These are phyloP conservation scores for Schizopygopsis pylzovi DNA, from an alignment of 2,797 vertebrate genomes.

Conservation along the genomic window DNA sequence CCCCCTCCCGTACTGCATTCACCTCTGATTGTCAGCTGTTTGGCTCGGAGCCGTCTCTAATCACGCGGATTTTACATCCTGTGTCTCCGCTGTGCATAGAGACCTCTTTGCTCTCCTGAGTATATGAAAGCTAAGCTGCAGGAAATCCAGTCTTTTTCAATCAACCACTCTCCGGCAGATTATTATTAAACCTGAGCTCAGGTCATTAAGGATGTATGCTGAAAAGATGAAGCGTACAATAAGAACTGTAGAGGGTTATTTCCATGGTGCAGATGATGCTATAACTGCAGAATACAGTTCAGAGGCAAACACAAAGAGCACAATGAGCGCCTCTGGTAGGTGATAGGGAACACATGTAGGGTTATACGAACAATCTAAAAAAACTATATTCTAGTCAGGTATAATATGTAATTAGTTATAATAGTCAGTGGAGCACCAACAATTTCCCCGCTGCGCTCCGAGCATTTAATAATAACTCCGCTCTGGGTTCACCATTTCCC, in stretches of 20 bases:
- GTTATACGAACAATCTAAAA: neutral
- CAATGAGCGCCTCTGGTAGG: neutral
- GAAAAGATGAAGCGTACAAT: constrained; percentile 30
- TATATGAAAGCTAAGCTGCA: constrained; percentile 46
- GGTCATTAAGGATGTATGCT: constrained; percentile 54
- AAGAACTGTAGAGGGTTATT: constrained; percentile 23
- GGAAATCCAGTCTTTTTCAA: constrained; percentile 55
- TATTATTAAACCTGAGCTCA: constrained; percentile 48
- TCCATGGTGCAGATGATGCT: constrained; percentile 21
- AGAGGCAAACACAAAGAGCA: neutral
- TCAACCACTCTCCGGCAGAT: constrained; percentile 46
- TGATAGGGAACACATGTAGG: neutral
- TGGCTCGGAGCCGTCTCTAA: constrained; percentile 53
- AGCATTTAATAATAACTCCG: no score
- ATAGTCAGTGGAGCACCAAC: neutral
- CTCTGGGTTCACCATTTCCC: no score
- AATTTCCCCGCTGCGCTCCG: no score
- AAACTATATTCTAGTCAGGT: neutral
- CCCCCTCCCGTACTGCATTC: constrained; percentile 20
- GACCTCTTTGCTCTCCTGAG: constrained; percentile 48
- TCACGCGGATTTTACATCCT: constrained; percentile 52
- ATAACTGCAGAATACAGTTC: neutral
- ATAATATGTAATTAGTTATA: neutral
- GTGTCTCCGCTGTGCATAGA: constrained; percentile 38
- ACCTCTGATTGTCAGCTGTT: constrained; percentile 56